These are phyloP conservation scores for Paratrypauchen microcephalus DNA, from an alignment of 2,797 vertebrate genomes.

Conservation along the genomic window DNA sequence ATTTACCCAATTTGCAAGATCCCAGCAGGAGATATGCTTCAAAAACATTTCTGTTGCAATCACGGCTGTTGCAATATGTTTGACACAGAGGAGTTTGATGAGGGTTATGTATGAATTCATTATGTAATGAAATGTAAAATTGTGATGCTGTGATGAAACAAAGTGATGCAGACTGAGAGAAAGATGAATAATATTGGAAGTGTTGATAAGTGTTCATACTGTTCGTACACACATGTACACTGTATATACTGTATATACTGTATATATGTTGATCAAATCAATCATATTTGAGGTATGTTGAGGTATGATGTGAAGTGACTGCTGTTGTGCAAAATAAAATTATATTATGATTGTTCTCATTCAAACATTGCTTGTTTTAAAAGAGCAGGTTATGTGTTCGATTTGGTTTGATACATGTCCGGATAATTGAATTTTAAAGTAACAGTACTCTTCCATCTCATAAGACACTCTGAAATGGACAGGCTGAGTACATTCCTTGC, in stretches of 20 bases:
- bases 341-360: too few species aligned
- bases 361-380: too few species aligned
- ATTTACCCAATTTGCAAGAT: constrained; percentile 39
- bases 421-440: not conserved
- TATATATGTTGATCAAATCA: too few species aligned
- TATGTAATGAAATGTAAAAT: not conserved
- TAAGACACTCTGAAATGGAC: constrained; percentile 21
- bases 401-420: not conserved
- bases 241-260: too few species aligned
- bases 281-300: too few species aligned
- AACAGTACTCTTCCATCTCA: not conserved
- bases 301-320: too few species aligned
- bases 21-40: constrained; percentile 29
- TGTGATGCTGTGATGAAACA: constrained; percentile 20
- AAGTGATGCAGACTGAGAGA: not conserved
- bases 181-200: not conserved
- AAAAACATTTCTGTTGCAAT: constrained; percentile 38
- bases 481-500: constrained; percentile 30
- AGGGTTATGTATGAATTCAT: constrained; percentile 13
- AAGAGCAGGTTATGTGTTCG: too few species aligned
- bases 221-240: too few species aligned
- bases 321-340: too few species aligned
- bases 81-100: constrained; percentile 25
- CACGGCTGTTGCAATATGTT: constrained; percentile 26
- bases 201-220: too few species aligned